phyloP scores from a whole-genome alignment of 2,888 invertebrate species.

The Eumerus sabulonum region DNA sequence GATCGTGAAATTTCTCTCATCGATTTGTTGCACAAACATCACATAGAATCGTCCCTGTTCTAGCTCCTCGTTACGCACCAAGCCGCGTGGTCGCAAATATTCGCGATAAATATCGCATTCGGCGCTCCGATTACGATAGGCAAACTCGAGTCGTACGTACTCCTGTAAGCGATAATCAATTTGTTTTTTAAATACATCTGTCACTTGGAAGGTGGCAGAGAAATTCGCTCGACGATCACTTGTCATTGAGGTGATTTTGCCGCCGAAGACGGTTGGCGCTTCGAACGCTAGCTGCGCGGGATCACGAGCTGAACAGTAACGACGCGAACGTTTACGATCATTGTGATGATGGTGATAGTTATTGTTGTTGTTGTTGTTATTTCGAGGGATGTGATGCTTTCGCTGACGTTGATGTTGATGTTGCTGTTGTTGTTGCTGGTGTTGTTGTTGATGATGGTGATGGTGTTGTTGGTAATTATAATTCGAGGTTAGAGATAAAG shows the following conservation, averaged over 20 bases:
- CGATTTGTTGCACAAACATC: constrained; percentile 78
- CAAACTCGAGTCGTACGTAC: constrained; percentile 77
- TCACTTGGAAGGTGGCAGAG: constrained; percentile 84
- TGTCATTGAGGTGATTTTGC: constrained; percentile 83
- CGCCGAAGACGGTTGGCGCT: constrained; percentile 84
- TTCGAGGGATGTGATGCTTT: constrained; percentile 64
- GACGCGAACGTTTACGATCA: constrained; percentile 72
- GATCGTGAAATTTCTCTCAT: constrained; percentile 78
- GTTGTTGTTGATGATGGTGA: constrained; percentile 8
- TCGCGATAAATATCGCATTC: constrained; percentile 79
- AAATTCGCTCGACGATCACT: constrained; percentile 81
- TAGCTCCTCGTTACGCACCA: constrained; percentile 76
- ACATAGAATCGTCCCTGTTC: constrained; percentile 77
- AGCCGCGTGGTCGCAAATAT: constrained; percentile 75
- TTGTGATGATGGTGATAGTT: constrained; percentile 39
- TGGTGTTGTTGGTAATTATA: no score
- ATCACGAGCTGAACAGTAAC: constrained; percentile 83
- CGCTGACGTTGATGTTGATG: constrained; percentile 38
- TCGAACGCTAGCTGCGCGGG: constrained; percentile 83
- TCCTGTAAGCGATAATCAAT: constrained; percentile 76
- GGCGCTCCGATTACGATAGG: constrained; percentile 75
- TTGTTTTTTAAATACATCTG: constrained; percentile 83
- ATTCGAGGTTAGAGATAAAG: background rate
- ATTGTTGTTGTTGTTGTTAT: constrained; percentile 52
- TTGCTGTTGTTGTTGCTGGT: background rate